phyloP scores from a whole-genome alignment of 2,888 invertebrate species.

The Phrixothrix hirtus region DNA sequence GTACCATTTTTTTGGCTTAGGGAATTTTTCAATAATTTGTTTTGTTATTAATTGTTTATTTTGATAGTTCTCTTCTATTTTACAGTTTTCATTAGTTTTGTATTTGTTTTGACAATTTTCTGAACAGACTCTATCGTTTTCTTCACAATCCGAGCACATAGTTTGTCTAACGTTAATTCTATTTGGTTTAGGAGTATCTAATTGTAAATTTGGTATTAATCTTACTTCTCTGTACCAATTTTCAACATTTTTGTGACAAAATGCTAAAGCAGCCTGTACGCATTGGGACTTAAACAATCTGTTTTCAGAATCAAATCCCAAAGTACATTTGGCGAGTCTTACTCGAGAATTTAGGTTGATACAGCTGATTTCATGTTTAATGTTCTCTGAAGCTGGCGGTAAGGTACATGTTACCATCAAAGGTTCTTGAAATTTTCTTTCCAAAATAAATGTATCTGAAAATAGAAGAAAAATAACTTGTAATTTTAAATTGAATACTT shows the following conservation, averaged over 20 bases:
- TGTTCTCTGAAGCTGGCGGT: conserved; percentile 59
- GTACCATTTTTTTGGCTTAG: conserved; percentile 70
- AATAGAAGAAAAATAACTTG: conserved; percentile 24
- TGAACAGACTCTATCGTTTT: conserved; percentile 28
- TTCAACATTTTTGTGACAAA: conserved; percentile 67
- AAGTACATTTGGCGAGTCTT: conserved; percentile 63
- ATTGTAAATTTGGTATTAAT: conserved; percentile 44
- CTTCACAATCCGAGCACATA: conserved; percentile 32
- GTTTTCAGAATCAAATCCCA: conserved; percentile 66
- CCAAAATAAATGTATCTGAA: conserved; percentile 62
- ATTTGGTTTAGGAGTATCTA: conserved; percentile 8
- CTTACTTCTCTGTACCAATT: conserved; percentile 66
- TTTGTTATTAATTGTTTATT: conserved; percentile 47
- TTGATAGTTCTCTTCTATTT: conserved; percentile 18
- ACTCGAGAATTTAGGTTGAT: conserved; percentile 61
- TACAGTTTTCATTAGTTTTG: conserved; percentile 15
- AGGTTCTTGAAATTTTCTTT: conserved; percentile 66
- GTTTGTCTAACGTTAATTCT: conserved; percentile 3
- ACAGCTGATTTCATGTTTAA: conserved; percentile 59
- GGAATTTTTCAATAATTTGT: conserved; percentile 51
- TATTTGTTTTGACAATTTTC: conserved; percentile 29
- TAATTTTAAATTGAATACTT: too few species aligned
- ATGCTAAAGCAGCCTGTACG: conserved; percentile 67
- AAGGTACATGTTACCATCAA: conserved; percentile 69
- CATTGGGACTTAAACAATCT: conserved; percentile 67